These are phyloP conservation scores for Drosophila fulvimacula DNA, from an alignment of 2,888 invertebrate species.

Conservation along the genomic window DNA sequence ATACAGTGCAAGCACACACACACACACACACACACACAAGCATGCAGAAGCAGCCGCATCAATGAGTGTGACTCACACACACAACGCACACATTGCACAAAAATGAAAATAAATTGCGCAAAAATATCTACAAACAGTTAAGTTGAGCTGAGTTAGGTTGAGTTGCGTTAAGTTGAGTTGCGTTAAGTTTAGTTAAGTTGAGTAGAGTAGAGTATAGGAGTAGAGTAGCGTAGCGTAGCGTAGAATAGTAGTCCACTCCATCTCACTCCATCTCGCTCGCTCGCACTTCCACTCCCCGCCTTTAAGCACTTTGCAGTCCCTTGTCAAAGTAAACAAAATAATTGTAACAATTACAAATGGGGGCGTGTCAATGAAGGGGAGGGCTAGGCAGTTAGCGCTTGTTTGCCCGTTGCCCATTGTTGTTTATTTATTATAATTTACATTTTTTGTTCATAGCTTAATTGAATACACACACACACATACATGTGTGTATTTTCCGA, in stretches of 20 bases:
- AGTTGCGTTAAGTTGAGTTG: background rate
- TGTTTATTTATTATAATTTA: constrained; percentile 32
- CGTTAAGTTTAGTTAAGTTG: background rate
- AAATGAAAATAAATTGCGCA: constrained; percentile 37
- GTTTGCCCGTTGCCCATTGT: constrained; percentile 8
- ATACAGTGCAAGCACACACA: constrained; percentile 39
- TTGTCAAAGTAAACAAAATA: constrained; percentile 50
- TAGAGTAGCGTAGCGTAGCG: background rate
- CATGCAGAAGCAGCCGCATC: constrained; percentile 1
- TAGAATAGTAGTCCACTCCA: background rate
- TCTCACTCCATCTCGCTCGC: background rate
- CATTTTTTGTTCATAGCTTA: constrained; percentile 38
- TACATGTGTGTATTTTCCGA: background rate
- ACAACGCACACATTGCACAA: constrained; percentile 1
- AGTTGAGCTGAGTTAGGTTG: background rate
- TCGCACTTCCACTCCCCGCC: background rate
- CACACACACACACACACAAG: too few species aligned
- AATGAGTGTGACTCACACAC: constrained; percentile 5
- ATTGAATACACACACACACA: constrained; percentile 24
- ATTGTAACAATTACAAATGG: constrained; percentile 29
- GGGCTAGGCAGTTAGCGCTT: constrained; percentile 1
- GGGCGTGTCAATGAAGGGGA: background rate
- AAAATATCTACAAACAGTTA: constrained; percentile 31
- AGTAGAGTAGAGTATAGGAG: background rate
- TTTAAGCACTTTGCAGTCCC: background rate